Evolutionary conservation across 2,113 vertebrate genomes (phyloP).

Genomic region (Piprites chloris): DNA sequence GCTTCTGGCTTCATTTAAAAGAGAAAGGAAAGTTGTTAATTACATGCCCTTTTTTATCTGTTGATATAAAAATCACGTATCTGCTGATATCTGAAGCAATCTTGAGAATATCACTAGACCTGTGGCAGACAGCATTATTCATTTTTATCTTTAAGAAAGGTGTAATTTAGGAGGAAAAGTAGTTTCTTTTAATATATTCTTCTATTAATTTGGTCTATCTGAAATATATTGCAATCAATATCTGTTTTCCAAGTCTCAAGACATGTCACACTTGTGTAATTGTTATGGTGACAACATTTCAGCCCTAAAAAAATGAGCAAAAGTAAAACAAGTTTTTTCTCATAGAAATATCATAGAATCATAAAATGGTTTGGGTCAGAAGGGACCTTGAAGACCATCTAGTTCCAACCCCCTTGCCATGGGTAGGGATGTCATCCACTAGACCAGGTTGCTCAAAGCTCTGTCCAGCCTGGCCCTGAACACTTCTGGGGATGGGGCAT

Average conservation of each 20-base stretch:
- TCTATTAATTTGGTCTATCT: background rate
- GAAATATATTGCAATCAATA: background rate
- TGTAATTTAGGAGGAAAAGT: background rate
- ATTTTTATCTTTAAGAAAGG: background rate
- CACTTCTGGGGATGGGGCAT: background rate
- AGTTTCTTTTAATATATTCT: background rate
- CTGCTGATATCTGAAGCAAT: background rate
- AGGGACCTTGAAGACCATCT: background rate
- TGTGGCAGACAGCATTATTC: background rate
- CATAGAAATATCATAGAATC: background rate
- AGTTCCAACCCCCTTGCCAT: background rate
- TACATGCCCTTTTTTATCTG: background rate
- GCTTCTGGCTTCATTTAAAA: background rate
- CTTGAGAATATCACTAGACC: background rate
- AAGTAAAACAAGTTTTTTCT: background rate
- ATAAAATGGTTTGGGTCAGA: background rate
- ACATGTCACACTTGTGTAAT: background rate
- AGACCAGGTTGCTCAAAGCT: background rate
- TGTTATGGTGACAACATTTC: background rate
- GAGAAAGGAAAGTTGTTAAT: background rate
- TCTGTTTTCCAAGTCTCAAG: background rate
- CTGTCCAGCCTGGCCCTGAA: background rate
- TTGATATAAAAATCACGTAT: background rate
- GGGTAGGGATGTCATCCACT: background rate
- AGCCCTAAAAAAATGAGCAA: background rate